These are phyloP conservation scores for Clepsis dumicolana DNA, from an alignment of 2,888 invertebrate genomes.

Conservation along the genomic window DNA sequence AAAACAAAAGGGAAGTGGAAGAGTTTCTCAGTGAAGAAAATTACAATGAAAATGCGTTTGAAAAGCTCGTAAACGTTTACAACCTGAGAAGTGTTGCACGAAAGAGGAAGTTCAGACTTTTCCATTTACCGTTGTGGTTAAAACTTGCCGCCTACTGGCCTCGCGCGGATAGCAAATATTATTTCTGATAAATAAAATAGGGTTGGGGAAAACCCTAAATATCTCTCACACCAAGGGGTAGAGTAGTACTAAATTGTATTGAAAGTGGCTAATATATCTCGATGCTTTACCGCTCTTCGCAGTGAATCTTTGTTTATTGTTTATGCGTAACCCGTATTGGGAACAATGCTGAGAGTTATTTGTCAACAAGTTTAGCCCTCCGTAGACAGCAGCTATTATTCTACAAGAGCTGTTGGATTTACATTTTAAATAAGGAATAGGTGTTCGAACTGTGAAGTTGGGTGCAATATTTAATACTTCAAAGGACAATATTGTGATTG, in stretches of 20 bases:
- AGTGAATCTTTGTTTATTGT: conserved; percentile 42
- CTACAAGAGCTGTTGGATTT: conserved; percentile 39
- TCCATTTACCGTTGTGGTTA: conserved; percentile 28
- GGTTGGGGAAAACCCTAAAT: conserved; percentile 35
- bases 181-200: conserved; percentile 33
- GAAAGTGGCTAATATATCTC: conserved; percentile 41
- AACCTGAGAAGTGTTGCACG: conserved; percentile 27
- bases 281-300: conserved; percentile 25
- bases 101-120: conserved; percentile 24
- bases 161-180: conserved; percentile 15
- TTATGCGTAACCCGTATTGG: conserved; percentile 38
- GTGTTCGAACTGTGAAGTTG: conserved; percentile 21
- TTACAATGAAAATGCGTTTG: conserved; percentile 12
- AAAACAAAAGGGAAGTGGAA: conserved; percentile 20
- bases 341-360: conserved; percentile 40
- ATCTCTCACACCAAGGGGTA: conserved; percentile 34
- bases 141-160: conserved; percentile 27
- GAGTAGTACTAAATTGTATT: conserved; percentile 32
- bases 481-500: neutral
- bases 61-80: conserved; percentile 32
- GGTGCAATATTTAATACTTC: neutral
- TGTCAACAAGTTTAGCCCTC: conserved; percentile 40
- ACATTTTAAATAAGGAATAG: conserved; percentile 40
- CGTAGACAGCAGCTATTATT: conserved; percentile 41
- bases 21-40: conserved; percentile 26